phyloP scores from a whole-genome alignment of 1,140 invertebrate species.

The Tenebrio molitor region DNA sequence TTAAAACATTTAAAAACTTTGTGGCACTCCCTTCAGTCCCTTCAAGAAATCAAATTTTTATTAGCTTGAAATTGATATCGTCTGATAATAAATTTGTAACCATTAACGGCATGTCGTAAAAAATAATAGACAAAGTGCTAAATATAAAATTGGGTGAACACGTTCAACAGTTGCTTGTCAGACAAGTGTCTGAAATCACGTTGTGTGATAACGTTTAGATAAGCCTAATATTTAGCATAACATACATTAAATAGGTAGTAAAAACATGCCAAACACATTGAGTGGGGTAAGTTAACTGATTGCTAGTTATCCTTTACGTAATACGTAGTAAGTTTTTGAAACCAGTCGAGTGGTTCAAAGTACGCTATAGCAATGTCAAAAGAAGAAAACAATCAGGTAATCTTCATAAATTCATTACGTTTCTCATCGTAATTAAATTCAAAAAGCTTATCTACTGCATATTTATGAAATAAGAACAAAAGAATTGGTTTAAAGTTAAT shows the following conservation, averaged over 20 bases:
- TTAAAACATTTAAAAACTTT: no score
- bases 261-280: conserved; percentile 15
- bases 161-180: no score
- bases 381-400: conserved; percentile 23
- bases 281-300: conserved; percentile 25
- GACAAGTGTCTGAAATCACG: no score
- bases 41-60: no score
- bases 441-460: background rate
- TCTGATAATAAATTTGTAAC: no score
- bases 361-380: conserved; percentile 1
- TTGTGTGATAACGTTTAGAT: no score
- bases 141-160: no score
- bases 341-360: background rate
- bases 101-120: no score
- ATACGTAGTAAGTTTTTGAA: background rate
- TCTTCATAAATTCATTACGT: background rate
- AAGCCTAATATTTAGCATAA: conserved; percentile 27
- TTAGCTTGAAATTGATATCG: no score
- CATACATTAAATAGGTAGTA: background rate
- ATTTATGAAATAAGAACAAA: background rate
- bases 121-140: no score
- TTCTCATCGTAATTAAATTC: background rate
- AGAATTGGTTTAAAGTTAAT: background rate
- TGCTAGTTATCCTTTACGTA: background rate
- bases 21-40: no score